Percentiles rank a stretch among this genome's conserved stretches.
Conservation (phyloP, 2,797 vertebrate species). For the Danio albolineatus region DNA sequence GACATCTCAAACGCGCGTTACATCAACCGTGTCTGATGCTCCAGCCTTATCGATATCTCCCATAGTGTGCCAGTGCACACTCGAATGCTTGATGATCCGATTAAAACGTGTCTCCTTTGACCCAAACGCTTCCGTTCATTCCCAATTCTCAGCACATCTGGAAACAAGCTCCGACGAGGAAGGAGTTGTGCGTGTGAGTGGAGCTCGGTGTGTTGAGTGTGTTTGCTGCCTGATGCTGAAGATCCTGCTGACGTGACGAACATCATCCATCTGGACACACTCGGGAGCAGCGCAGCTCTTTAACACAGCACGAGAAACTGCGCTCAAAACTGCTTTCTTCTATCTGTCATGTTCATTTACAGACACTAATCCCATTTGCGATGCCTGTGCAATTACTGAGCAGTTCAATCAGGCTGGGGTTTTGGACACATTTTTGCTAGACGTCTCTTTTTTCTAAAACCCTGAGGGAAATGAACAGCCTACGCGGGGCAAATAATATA, state of each 20-base stretch:
- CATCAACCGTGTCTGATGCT: neutral
- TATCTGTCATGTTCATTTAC: neutral
- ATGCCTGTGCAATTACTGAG: neutral
- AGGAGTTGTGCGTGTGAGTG: neutral
- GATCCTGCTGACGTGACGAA: slow-evolving; percentile 7
- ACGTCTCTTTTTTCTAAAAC: neutral
- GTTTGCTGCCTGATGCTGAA: slow-evolving; percentile 1
- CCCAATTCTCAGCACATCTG: neutral
- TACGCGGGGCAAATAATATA: neutral
- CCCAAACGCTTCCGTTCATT: neutral
- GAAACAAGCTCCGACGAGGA: neutral
- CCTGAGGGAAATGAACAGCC: slow-evolving; percentile 2
- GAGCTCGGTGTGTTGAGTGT: slow-evolving; percentile 1
- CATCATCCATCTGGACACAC: neutral
- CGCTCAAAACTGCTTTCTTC: neutral
- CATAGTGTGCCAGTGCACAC: too few relatives aligned
- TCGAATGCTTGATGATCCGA: neutral
- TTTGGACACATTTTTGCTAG: neutral
- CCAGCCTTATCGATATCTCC: neutral
- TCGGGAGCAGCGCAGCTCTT: neutral
- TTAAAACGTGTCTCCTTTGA: neutral
- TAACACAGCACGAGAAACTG: neutral
- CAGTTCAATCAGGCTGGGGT: neutral
- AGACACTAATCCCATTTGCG: neutral
- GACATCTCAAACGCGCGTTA: neutral